phyloP scores from a whole-genome alignment of 2,797 vertebrate genomes.

The Muraenolepis orangiensis region DNA sequence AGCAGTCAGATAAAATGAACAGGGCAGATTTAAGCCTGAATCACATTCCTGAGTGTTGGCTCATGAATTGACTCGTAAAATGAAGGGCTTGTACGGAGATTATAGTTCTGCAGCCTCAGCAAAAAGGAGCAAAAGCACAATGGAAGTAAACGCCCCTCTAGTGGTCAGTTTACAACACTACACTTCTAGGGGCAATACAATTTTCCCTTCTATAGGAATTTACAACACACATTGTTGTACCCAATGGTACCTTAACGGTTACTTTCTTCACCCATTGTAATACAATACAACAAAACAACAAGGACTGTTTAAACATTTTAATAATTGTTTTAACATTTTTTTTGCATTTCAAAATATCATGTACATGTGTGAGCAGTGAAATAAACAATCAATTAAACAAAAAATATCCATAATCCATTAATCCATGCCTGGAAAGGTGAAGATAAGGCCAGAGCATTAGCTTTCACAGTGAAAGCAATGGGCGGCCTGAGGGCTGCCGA shows the following conservation, averaged over 20 bases:
- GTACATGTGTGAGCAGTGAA: not conserved
- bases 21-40: not conserved
- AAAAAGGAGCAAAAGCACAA: not conserved
- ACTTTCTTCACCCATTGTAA: not conserved
- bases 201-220: not conserved
- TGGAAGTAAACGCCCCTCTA: slow-evolving; percentile 32
- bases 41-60: not conserved
- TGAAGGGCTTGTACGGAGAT: too few species aligned
- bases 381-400: not conserved
- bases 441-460: not conserved
- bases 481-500: too few species aligned
- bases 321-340: not conserved
- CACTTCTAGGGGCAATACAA: not conserved
- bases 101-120: not conserved
- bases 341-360: not conserved
- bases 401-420: not conserved
- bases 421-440: slow-evolving; percentile 3
- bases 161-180: slow-evolving; percentile 20
- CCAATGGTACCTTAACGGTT: not conserved
- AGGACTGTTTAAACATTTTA: not conserved
- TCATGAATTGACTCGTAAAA: not conserved
- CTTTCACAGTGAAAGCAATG: slow-evolving; percentile 9
- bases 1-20: not conserved
- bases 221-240: not conserved
- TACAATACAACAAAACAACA: not conserved